Evolutionary conservation across 1,140 invertebrate species (phyloP).

Genomic region (Phocides pigmalion): DNA sequence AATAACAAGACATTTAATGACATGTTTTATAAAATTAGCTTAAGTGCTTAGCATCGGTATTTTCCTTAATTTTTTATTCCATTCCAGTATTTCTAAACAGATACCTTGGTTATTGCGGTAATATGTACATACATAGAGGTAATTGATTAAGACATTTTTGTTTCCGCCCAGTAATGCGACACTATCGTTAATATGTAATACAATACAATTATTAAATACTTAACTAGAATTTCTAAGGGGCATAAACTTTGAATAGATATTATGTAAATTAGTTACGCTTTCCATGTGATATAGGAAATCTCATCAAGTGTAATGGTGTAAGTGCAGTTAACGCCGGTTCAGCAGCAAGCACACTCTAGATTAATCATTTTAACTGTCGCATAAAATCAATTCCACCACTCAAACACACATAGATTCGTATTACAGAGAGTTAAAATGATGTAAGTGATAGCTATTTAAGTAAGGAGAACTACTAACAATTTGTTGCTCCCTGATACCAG

Average conservation of each 20-base stretch:
- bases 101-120: no score
- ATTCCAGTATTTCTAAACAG: no score
- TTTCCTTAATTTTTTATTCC: no score
- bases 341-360: conserved; percentile 7
- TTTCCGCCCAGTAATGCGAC: no score
- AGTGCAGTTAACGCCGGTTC: conserved; percentile 37
- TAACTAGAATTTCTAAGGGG: no score
- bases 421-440: conserved; percentile 16
- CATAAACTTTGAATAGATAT: conserved; percentile 6
- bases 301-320: conserved; percentile 9
- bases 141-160: no score
- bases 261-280: background rate
- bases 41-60: no score
- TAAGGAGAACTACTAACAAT: conserved; percentile 14
- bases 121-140: no score
- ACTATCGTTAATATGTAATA: no score
- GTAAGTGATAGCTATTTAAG: conserved; percentile 14
- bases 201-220: no score
- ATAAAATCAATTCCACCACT: conserved; percentile 33
- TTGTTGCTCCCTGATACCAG: conserved; percentile 1
- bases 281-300: conserved; percentile 10
- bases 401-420: conserved; percentile 5
- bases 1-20: no score
- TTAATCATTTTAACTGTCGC: conserved; percentile 38
- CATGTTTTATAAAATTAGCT: no score